Conservation (phyloP, 2,797 vertebrate species). For the Peromyscus nudipes region DNA sequence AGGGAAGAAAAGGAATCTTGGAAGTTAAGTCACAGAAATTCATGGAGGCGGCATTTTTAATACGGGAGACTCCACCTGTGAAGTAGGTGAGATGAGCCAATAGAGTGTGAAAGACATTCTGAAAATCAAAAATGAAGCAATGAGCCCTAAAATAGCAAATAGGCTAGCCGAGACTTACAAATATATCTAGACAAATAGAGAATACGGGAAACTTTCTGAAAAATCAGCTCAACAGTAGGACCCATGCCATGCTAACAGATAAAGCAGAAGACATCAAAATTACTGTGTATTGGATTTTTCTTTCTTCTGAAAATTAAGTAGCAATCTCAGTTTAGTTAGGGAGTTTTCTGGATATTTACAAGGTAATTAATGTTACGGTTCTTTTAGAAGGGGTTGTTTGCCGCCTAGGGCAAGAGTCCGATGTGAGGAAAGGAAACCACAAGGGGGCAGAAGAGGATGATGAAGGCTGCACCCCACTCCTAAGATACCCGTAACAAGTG, state of each 20-base stretch:
- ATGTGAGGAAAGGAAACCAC: conserved; percentile 29
- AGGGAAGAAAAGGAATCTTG: background rate
- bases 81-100: too few species aligned
- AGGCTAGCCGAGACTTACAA: background rate
- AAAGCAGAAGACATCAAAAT: background rate
- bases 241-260: background rate
- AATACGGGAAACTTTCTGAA: background rate
- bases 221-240: background rate
- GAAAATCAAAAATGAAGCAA: background rate
- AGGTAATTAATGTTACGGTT: background rate
- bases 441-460: conserved; percentile 74
- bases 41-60: background rate
- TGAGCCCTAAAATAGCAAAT: background rate
- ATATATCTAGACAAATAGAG: background rate
- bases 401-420: background rate
- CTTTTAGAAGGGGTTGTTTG: background rate
- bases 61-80: background rate
- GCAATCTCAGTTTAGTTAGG: background rate
- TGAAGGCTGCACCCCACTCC: background rate
- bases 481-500: too few species aligned
- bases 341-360: background rate
- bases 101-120: background rate
- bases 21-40: background rate
- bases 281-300: too few species aligned
- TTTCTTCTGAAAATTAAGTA: background rate